Evolutionary conservation across 2,797 vertebrate species (phyloP), one percentile per base, ranked within the genome.

Genomic region (Simalia tracyae): DNA sequence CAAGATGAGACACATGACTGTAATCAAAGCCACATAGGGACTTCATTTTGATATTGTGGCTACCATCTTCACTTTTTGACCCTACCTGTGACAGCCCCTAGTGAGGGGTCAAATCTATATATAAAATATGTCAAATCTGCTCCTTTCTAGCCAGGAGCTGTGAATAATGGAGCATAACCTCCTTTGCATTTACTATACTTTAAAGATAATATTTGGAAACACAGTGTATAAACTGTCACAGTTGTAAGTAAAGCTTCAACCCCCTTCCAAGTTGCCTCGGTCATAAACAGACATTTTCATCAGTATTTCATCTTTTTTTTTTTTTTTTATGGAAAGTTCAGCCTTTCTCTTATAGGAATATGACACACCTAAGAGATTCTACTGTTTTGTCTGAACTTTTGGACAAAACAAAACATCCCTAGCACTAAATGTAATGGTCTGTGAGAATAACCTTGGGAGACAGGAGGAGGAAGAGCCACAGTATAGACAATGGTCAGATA

Each of bases 201-300:
- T 95, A 93, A 95, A 97, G 96, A 94, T 93, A 93, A 54, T 81
- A 17, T 91, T 95, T 94, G 96, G 93, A 94, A 96, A 95, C 95
- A 94, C 94, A 96, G 95, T 95, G 96, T 95, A 96, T 92, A 85
- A 94, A 93, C 94, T 84, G 95, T 91, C 93, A 94, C 93, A 96
- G 94, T 93, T 92, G 96, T 96, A 97, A 96, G 96, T 96, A 97
- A 96, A 96, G 95, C 95, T 94, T 95, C 93, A 26, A 95, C 94
- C 86, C 87, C 90, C 96, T 96, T 94, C 95, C 96, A 95, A 50
- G 56, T 9, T 2, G 24, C 54, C 17, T 6, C 15, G 64, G 93
- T 95, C 95, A 95, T 76, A 96, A 94, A 95, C 92, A 95, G 91
- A 94, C 92, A 92, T 81, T 95, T 95, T 93, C 89, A 89, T 92